Evolutionary conservation across 2,113 vertebrate species (phyloP).

Genomic region (Actenoides hombroni): DNA sequence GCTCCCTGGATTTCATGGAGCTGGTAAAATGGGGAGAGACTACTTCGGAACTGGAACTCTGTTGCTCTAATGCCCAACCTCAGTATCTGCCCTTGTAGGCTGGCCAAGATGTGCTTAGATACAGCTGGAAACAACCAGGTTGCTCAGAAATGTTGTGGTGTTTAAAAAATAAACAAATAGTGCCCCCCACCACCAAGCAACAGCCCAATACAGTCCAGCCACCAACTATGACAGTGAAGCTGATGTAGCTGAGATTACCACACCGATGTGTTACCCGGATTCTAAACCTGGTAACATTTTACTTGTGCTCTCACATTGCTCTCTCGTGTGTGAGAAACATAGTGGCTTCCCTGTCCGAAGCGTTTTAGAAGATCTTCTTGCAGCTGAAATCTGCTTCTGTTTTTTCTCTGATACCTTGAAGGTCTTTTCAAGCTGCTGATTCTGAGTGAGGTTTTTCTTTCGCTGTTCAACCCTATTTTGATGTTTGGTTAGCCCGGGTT

Average conservation of each 20-base stretch:
- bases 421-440: neutral
- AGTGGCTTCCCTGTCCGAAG: neutral
- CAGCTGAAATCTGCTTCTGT: neutral
- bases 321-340: neutral
- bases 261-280: rapidly evolving
- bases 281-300: neutral
- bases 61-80: neutral
- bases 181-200: too few species aligned
- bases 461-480: neutral
- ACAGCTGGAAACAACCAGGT: neutral
- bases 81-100: neutral
- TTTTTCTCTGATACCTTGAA: neutral
- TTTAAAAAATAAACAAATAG: neutral
- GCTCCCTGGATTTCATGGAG: neutral
- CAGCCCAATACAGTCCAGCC: neutral
- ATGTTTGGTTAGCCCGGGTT: neutral
- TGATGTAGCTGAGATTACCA: neutral
- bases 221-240: neutral
- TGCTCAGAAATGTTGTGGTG: neutral
- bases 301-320: neutral
- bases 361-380: neutral
- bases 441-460: neutral
- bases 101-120: neutral
- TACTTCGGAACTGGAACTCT: neutral
- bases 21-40: neutral